Evolutionary conservation across 2,113 vertebrate genomes (phyloP).

Genomic region (Eira barbara): DNA sequence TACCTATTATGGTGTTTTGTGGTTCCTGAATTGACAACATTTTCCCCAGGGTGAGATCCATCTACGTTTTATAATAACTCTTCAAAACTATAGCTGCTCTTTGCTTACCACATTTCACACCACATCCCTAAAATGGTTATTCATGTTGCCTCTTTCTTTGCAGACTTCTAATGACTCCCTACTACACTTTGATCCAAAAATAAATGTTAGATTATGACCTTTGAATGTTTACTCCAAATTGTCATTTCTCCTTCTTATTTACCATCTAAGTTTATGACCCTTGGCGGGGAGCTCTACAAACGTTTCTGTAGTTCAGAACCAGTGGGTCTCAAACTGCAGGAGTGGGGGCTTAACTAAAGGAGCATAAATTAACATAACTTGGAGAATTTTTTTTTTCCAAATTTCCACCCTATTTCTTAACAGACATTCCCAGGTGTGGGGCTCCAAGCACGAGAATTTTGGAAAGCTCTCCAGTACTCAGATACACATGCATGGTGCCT

Average conservation of each 20-base stretch:
- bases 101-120: neutral
- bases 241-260: constrained; percentile 42
- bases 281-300: neutral
- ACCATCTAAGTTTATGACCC: constrained; percentile 14
- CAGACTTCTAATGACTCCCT: neutral
- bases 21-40: neutral
- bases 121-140: neutral
- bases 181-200: constrained; percentile 51
- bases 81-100: neutral
- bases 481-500: neutral
- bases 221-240: constrained; percentile 67
- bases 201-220: constrained; percentile 65
- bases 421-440: neutral
- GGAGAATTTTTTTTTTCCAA: neutral
- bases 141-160: neutral
- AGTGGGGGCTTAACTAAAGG: neutral
- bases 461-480: neutral
- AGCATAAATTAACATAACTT: neutral
- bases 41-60: neutral
- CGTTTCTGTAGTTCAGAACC: neutral
- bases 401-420: neutral
- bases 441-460: neutral
- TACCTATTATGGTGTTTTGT: neutral
- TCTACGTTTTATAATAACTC: neutral
- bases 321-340: neutral